Percentiles rank a stretch among this genome's conserved stretches.
Evolutionary conservation across 1,140 invertebrate genomes (phyloP).

Genomic region (Philopotamus ludificatus): DNA sequence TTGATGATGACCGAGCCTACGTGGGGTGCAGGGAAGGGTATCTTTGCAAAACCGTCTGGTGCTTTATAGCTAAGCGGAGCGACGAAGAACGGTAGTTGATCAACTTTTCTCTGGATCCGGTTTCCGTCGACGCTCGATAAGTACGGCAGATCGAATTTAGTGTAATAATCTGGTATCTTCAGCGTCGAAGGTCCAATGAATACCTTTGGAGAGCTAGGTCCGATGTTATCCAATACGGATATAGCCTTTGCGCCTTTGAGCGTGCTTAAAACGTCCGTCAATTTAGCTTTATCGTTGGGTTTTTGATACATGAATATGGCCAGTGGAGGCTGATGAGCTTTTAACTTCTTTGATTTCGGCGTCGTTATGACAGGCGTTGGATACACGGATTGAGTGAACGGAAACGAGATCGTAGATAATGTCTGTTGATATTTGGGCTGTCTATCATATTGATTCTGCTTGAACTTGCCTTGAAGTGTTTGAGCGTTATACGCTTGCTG

Average conservation of each 20-base stretch:
- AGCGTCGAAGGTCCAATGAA: conserved; percentile 78
- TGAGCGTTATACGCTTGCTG: conserved; percentile 39
- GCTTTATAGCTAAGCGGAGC: conserved; percentile 79
- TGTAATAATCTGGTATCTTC: conserved; percentile 66
- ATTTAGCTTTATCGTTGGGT: conserved; percentile 54
- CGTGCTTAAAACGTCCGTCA: conserved; percentile 67
- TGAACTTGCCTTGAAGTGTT: conserved; percentile 35
- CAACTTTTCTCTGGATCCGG: conserved; percentile 69
- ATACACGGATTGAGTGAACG: conserved; percentile 50
- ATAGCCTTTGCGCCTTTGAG: conserved; percentile 71
- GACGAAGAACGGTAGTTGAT: conserved; percentile 77
- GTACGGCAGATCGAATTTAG: conserved; percentile 80
- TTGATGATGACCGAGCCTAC: conserved; percentile 80
- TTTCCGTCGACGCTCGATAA: conserved; percentile 71
- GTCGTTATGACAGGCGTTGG: conserved; percentile 52
- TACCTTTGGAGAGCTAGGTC: conserved; percentile 66
- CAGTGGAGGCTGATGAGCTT: conserved; percentile 77
- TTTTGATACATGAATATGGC: conserved; percentile 71
- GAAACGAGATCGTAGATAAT: conserved; percentile 46
- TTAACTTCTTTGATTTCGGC: conserved; percentile 58
- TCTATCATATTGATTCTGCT: conserved; percentile 31
- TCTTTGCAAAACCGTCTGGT: conserved; percentile 77
- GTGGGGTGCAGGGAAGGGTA: conserved; percentile 78
- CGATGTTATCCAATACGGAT: conserved; percentile 71
- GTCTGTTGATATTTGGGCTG: conserved; percentile 43